Evolutionary conservation across 2,888 invertebrate genomes (phyloP).

Genomic region (Chloroclysta siterata): DNA sequence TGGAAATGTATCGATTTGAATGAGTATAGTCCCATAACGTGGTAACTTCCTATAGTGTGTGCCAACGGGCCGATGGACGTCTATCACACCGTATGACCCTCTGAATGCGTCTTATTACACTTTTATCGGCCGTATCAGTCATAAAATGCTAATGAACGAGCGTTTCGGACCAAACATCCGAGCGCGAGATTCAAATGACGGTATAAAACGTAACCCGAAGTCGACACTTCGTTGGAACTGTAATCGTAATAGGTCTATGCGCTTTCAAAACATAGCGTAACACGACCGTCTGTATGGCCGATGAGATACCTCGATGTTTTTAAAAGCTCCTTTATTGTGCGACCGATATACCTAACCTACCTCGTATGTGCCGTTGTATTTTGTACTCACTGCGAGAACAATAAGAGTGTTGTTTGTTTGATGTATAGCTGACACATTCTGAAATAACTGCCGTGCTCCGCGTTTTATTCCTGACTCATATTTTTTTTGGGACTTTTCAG

Average conservation of each 20-base stretch:
- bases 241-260: constrained; percentile 77
- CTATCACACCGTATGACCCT: constrained; percentile 79
- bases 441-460: constrained; percentile 44
- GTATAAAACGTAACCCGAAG: constrained; percentile 83
- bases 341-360: constrained; percentile 56
- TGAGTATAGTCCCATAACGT: constrained; percentile 71
- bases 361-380: constrained; percentile 35
- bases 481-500: constrained; percentile 51
- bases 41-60: constrained; percentile 69
- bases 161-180: constrained; percentile 83
- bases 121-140: constrained; percentile 84
- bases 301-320: constrained; percentile 77
- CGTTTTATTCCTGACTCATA: constrained; percentile 55
- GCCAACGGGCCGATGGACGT: constrained; percentile 68
- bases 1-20: constrained; percentile 67
- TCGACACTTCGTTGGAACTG: constrained; percentile 81
- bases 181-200: constrained; percentile 83
- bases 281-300: constrained; percentile 71
- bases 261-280: constrained; percentile 83
- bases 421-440: constrained; percentile 39
- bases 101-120: constrained; percentile 83
- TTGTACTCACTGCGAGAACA: constrained; percentile 45
- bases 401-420: constrained; percentile 47
- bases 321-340: constrained; percentile 82
- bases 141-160: constrained; percentile 84